Evolutionary conservation across 2,888 invertebrate genomes (phyloP).

Genomic region (Dendrolimus houi): DNA sequence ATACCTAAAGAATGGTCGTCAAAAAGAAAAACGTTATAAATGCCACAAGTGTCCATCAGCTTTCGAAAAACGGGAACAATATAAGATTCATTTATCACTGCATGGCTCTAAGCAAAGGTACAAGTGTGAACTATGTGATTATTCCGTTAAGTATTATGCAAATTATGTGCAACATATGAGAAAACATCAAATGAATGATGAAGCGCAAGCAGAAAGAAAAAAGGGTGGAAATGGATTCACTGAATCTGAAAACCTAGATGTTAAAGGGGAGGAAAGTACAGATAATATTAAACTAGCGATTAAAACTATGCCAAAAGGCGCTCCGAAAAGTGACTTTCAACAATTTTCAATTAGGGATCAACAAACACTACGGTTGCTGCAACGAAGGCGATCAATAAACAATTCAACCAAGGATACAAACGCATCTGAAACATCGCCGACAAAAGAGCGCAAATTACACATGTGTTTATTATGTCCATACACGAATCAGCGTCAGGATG

Average conservation of each 20-base stretch:
- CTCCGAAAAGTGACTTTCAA: conserved; percentile 62
- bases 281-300: conserved; percentile 62
- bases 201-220: conserved; percentile 78
- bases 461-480: conserved; percentile 89
- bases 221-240: conserved; percentile 38
- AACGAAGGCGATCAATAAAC: conserved; percentile 68
- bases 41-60: conserved; percentile 92
- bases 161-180: conserved; percentile 89
- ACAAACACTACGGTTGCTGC: conserved; percentile 77
- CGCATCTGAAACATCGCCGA: conserved; percentile 50
- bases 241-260: conserved; percentile 35
- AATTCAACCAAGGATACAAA: conserved; percentile 46
- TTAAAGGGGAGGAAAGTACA: conserved; percentile 36
- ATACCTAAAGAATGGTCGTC: conserved; percentile 82
- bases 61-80: conserved; percentile 90
- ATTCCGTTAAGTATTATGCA: conserved; percentile 91
- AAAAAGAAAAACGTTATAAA: conserved; percentile 87
- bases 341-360: conserved; percentile 78
- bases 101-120: conserved; percentile 91
- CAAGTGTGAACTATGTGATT: conserved; percentile 89
- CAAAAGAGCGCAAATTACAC: conserved; percentile 78
- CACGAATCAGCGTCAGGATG: conserved; percentile 82
- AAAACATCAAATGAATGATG: conserved; percentile 84
- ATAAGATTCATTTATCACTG: conserved; percentile 86
- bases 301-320: conserved; percentile 62